phyloP scores from a whole-genome alignment of 2,888 invertebrate species.

The Agrilus biguttatus region DNA sequence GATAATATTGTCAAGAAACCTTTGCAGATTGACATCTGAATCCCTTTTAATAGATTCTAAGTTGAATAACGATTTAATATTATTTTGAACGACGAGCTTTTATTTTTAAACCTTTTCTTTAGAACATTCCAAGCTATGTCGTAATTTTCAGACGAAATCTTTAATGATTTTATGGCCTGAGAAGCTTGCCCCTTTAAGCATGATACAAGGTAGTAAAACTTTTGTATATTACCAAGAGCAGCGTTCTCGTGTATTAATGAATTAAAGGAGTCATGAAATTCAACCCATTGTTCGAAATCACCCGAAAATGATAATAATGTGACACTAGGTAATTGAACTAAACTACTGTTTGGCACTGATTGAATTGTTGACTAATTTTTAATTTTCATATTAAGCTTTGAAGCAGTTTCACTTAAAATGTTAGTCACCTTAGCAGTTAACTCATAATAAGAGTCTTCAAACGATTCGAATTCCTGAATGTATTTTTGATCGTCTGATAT shows the following conservation, averaged over 20 bases:
- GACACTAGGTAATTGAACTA: neutral
- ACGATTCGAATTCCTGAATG: neutral
- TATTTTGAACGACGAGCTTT: neutral
- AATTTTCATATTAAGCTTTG: neutral
- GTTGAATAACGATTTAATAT: neutral
- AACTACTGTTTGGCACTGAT: neutral
- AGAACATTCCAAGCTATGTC: neutral
- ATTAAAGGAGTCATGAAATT: constrained; percentile 1
- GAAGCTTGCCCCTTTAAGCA: neutral
- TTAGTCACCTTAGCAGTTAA: neutral
- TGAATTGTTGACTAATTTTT: neutral
- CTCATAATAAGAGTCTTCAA: neutral
- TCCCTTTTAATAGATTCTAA: neutral
- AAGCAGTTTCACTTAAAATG: neutral
- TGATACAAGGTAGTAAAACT: neutral
- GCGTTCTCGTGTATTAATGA: neutral
- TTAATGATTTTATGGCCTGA: no score
- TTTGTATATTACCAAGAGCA: neutral
- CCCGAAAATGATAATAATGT: neutral
- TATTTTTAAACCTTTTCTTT: neutral
- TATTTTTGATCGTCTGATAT: no score
- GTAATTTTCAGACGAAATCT: constrained; percentile 1
- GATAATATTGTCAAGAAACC: no score
- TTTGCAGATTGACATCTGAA: neutral
- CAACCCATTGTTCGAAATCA: constrained; percentile 1